Percentiles rank a stretch among this genome's conserved stretches.
These are phyloP conservation scores for Neotragus pygmaeus DNA, from an alignment of 2,113 vertebrate genomes.

Conservation along the genomic window DNA sequence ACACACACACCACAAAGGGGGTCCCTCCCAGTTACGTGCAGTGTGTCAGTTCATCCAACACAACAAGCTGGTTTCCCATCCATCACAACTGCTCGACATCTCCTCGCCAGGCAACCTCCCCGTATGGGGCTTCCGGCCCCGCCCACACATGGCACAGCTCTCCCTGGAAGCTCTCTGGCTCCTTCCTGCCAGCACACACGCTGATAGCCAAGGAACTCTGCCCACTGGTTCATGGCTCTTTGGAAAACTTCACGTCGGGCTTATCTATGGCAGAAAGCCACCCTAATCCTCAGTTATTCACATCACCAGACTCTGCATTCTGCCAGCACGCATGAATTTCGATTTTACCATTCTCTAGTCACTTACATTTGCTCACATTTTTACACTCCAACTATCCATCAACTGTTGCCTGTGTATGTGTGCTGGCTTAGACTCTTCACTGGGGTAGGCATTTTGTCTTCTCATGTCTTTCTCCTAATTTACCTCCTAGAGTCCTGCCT, in stretches of 20 bases:
- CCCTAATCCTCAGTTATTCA: background rate
- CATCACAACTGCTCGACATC: no score
- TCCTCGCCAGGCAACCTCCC: background rate
- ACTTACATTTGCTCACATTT: background rate
- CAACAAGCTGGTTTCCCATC: no score
- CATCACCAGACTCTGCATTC: background rate
- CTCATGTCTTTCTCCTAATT: background rate
- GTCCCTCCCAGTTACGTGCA: background rate
- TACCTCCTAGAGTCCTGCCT: background rate
- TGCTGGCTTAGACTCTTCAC: background rate
- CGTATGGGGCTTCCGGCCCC: background rate
- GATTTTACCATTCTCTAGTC: no score
- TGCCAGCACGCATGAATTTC: background rate
- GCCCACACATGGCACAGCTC: rapidly evolving
- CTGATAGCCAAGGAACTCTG: background rate
- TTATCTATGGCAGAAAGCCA: background rate
- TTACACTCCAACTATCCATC: background rate
- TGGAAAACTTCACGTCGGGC: background rate
- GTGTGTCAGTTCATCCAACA: background rate
- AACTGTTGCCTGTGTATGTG: rapidly evolving
- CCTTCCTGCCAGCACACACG: background rate
- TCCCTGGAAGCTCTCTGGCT: background rate
- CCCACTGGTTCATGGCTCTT: background rate
- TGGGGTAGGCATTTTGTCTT: background rate
- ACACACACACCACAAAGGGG: background rate